Percentiles rank a stretch among this genome's conserved stretches.
Evolutionary conservation across 2,888 invertebrate genomes (phyloP).

Genomic region (Blomia tropicalis): DNA sequence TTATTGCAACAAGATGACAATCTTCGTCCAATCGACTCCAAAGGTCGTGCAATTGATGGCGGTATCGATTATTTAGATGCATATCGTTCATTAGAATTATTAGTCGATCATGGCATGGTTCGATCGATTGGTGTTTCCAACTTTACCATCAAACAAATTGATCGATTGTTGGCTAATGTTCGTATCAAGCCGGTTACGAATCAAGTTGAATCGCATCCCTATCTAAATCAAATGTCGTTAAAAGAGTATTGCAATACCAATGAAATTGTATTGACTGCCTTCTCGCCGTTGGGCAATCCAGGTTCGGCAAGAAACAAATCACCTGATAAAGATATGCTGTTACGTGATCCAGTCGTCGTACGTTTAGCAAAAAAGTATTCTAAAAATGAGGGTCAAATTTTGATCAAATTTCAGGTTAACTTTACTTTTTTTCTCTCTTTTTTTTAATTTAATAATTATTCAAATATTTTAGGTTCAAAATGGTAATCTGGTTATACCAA

Average conservation of each 20-base stretch:
- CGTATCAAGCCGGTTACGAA: constrained; percentile 35
- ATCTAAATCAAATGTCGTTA: constrained; percentile 34
- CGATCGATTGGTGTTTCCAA: constrained; percentile 37
- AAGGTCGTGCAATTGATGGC: constrained; percentile 45
- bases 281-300: constrained; percentile 60
- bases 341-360: constrained; percentile 51
- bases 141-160: constrained; percentile 33
- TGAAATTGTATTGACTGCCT: constrained; percentile 48
- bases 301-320: constrained; percentile 45
- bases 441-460: too few species aligned
- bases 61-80: constrained; percentile 49
- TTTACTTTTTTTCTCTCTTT: too few species aligned
- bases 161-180: constrained; percentile 41
- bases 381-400: constrained; percentile 49
- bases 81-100: constrained; percentile 36
- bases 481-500: too few species aligned
- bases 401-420: constrained; percentile 49
- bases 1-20: constrained; percentile 30
- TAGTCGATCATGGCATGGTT: constrained; percentile 34
- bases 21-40: constrained; percentile 27
- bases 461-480: too few species aligned
- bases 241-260: constrained; percentile 33
- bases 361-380: constrained; percentile 48
- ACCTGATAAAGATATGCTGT: constrained; percentile 35
- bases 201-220: constrained; percentile 37